Evolutionary conservation across 2,113 vertebrate species (phyloP).

Genomic region (Hiodon tergisus): DNA sequence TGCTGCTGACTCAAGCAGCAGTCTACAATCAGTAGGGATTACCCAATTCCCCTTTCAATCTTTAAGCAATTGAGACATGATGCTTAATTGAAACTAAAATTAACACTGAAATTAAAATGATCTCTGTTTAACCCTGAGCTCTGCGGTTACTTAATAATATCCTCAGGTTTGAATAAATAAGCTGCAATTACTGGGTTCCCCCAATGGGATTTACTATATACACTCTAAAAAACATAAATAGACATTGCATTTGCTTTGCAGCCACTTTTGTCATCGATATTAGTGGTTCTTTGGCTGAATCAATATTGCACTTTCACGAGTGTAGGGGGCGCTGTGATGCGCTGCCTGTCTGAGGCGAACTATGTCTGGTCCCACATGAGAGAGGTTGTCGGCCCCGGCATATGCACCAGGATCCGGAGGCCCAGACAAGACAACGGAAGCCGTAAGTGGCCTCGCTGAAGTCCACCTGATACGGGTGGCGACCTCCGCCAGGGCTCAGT

Average conservation of each 20-base stretch:
- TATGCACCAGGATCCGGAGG: not conserved
- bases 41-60: constrained; percentile 53
- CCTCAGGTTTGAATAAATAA: constrained; percentile 64
- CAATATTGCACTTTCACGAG: not conserved
- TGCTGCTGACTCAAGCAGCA: constrained; percentile 19
- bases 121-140: constrained; percentile 35
- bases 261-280: not conserved
- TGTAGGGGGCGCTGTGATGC: not conserved
- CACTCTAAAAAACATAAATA: constrained; percentile 39
- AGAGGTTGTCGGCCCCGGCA: not conserved
- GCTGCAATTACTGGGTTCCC: constrained; percentile 61
- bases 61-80: constrained; percentile 18
- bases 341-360: no score
- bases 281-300: not conserved
- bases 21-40: not conserved
- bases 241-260: not conserved
- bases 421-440: no score
- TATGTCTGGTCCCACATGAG: not conserved
- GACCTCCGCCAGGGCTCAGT: not conserved
- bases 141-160: constrained; percentile 62
- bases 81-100: constrained; percentile 28
- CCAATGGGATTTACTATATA: constrained; percentile 50
- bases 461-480: not conserved
- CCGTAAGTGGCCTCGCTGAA: not conserved
- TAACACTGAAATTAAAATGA: constrained; percentile 13